Conservation (phyloP, 2,888 invertebrate species). For the Catocala fraxini region DNA sequence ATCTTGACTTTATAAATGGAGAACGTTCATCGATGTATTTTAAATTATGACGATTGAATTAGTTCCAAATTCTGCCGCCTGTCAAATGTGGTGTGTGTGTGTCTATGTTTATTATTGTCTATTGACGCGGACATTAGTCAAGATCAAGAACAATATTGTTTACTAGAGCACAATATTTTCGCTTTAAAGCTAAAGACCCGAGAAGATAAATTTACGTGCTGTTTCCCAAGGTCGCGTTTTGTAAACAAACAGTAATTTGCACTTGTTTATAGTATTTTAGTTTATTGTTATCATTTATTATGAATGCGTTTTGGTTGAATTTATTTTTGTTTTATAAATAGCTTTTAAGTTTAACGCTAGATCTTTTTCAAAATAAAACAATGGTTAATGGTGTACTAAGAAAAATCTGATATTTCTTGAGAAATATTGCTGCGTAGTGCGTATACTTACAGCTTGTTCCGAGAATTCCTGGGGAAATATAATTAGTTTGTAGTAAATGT, state of each 20-base stretch:
- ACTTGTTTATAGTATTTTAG: slow-evolving; percentile 18
- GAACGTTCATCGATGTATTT: slow-evolving; percentile 1
- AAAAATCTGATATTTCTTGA: too few species aligned
- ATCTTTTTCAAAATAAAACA: too few species aligned
- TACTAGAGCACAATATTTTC: slow-evolving; percentile 10
- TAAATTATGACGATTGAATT: not conserved
- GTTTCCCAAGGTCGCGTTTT: slow-evolving; percentile 18
- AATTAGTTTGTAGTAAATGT: too few species aligned
- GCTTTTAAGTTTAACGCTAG: too few species aligned
- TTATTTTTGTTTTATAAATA: not conserved
- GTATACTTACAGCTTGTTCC: too few species aligned
- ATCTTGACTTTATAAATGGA: not conserved
- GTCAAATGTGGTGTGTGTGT: not conserved
- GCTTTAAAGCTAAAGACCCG: slow-evolving; percentile 20
- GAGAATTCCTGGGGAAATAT: too few species aligned
- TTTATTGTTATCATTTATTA: not conserved
- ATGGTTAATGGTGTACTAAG: too few species aligned
- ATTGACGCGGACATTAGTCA: slow-evolving; percentile 2
- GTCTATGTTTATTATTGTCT: not conserved
- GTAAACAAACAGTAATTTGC: slow-evolving; percentile 21
- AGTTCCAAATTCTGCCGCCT: too few species aligned
- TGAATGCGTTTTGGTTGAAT: slow-evolving; percentile 6
- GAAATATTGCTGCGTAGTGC: too few species aligned
- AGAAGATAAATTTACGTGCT: slow-evolving; percentile 13
- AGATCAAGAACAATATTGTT: slow-evolving; percentile 10